Evolutionary conservation across 2,888 invertebrate genomes (phyloP), one percentile per base, ranked within the genome.

Genomic region (Brenthis hecate): DNA sequence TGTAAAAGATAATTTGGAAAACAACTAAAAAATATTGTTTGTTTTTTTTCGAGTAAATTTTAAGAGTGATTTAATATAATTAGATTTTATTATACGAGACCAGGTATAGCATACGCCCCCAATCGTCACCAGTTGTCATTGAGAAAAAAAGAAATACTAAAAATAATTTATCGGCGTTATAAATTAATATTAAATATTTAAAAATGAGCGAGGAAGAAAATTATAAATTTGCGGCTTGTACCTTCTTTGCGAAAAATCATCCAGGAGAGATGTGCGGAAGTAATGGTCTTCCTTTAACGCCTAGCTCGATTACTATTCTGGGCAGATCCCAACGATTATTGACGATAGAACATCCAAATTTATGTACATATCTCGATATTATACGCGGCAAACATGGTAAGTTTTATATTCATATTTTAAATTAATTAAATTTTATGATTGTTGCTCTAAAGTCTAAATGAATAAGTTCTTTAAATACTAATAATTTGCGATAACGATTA

Each of bases 261-360:
- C 97, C 97, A 13, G 96, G 96, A 43, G 98, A 98, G 86, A 95
- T 96, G 65, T 99, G 99, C 87, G 99, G 99, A 13, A 97, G 97
- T 75, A 99, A 99, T 91, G 99, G 99, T 1, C 91, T 99, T 60
- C 99, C 99, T 0, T 92, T 99, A 23, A 99, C 99, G 1, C 99
- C 99, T 2, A 99, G 99, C 88, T 98, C 99, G 0, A 98, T 99
- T 72, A 97, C 97, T 67, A 98, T 99, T 81, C 93, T 98, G 67
- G 99, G 99, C 8, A 94, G 95, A 80, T 97, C 98, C 36, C 98
- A 98, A 84, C 93, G 94, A 71, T 91, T 99, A 16, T 96, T 97
- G 81, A 95, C 95, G 0, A 90, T 98, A 64, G 93, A 95, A 70
- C 98, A 98, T 86, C 95, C 95, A 0, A 95, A 97, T 88, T 92